Evolutionary conservation across 1,140 invertebrate species (phyloP).

Genomic region (Ganaspis sp.): DNA sequence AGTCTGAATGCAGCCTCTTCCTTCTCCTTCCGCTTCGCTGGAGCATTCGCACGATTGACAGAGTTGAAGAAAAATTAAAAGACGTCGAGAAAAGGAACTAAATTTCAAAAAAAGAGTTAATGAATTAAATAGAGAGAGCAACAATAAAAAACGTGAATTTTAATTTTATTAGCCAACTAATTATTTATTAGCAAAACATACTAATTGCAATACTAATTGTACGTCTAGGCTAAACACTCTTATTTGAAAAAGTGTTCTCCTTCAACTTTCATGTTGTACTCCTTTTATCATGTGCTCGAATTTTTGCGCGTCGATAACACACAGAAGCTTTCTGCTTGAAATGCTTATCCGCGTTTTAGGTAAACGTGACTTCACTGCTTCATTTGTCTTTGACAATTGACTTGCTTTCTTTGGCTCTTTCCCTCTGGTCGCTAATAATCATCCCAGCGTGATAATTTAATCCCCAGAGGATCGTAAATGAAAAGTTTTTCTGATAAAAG

Average conservation of each 20-base stretch:
- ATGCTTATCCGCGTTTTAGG: not conserved
- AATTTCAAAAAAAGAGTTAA: not conserved
- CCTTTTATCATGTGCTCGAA: no score
- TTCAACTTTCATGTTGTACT: no score
- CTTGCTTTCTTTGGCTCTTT: not conserved
- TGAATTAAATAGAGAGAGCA: not conserved
- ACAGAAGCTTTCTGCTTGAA: not conserved
- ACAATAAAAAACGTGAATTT: no score
- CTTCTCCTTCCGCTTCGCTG: not conserved
- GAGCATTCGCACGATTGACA: not conserved
- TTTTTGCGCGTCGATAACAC: not conserved
- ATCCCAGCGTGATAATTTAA: constrained; percentile 21
- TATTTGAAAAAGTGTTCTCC: no score
- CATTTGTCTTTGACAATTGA: constrained; percentile 12
- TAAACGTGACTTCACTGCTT: constrained; percentile 1
- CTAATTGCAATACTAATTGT: no score
- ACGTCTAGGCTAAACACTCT: no score
- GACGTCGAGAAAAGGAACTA: not conserved
- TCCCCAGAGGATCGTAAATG: constrained; percentile 13
- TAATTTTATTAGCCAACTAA: no score
- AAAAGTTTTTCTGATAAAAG: constrained; percentile 24
- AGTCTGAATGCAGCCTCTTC: not conserved
- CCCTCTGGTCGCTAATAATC: constrained; percentile 14
- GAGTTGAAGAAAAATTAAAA: not conserved
- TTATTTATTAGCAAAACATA: no score